These are phyloP conservation scores for Pimephales promelas DNA, from an alignment of 2,113 vertebrate genomes.

Conservation along the genomic window DNA sequence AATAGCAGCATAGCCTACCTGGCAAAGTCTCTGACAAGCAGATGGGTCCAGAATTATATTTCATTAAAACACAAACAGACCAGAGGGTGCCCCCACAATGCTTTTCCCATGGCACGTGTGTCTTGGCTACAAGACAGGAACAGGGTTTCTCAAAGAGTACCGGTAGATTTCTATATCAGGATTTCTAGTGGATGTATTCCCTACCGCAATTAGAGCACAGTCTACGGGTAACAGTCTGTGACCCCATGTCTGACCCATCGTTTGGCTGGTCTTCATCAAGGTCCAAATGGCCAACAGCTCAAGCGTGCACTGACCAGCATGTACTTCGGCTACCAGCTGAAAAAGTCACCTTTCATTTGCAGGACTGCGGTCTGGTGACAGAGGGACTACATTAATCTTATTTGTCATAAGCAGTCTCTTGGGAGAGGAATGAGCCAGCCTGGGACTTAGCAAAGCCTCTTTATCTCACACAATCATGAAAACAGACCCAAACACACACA, in stretches of 20 bases:
- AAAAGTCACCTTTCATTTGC: conserved; percentile 55
- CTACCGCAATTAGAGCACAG: background rate
- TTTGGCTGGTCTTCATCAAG: conserved; percentile 42
- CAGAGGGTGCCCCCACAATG: conserved; percentile 35
- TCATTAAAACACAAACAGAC: conserved; percentile 41
- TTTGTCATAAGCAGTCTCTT: conserved; percentile 59
- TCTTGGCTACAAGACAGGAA: conserved; percentile 24
- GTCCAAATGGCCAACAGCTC: conserved; percentile 43
- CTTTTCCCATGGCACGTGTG: conserved; percentile 18
- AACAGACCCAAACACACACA: conserved; percentile 50
- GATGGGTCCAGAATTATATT: conserved; percentile 46
- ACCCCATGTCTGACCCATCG: conserved; percentile 33
- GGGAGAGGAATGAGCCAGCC: conserved; percentile 58
- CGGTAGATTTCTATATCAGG: background rate
- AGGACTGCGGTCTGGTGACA: conserved; percentile 43
- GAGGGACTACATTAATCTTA: conserved; percentile 60
- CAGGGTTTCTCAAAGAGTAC: conserved; percentile 3
- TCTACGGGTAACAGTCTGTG: conserved; percentile 25
- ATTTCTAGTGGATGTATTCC: background rate
- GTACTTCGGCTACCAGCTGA: conserved; percentile 37
- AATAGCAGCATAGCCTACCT: conserved; percentile 29
- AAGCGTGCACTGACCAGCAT: conserved; percentile 38
- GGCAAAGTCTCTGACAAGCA: conserved; percentile 27
- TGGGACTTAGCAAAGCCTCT: conserved; percentile 54
- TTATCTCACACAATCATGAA: conserved; percentile 54